A percentile compares a stretch with the other conserved stretches of the same genome.
These are phyloP conservation scores for Tringa solitaria DNA, from an alignment of 2,113 vertebrate species.

Conservation along the genomic window DNA sequence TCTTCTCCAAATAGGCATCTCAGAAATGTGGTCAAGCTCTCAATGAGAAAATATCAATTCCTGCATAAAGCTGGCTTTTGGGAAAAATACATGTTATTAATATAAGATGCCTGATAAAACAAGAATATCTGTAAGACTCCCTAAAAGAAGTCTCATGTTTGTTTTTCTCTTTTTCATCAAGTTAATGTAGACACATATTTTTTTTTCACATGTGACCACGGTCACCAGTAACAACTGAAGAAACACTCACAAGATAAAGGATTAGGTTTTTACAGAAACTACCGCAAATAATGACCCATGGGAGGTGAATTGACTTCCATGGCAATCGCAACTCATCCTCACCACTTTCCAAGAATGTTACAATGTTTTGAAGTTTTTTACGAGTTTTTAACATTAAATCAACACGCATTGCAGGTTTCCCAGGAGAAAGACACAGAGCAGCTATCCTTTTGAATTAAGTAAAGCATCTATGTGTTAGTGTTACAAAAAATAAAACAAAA, in stretches of 20 bases:
- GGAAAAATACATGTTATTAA: not conserved
- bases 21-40: not conserved
- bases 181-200: not conserved
- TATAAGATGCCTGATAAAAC: not conserved
- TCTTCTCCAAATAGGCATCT: not conserved
- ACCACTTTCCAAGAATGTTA: not conserved
- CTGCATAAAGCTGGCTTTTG: not conserved
- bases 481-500: not conserved
- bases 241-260: not conserved
- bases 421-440: not conserved
- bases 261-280: not conserved
- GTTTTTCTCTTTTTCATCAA: not conserved
- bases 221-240: not conserved
- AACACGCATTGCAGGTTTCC: not conserved
- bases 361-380: not conserved
- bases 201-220: not conserved
- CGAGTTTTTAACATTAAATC: not conserved
- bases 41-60: not conserved
- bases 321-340: not conserved
- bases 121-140: fast-evolving
- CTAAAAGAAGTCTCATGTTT: not conserved
- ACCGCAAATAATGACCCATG: not conserved
- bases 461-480: not conserved
- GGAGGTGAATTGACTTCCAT: fast-evolving
- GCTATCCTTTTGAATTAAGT: not conserved